Percentiles rank a stretch among this genome's conserved stretches.
These are phyloP conservation scores for Cebidichthys violaceus DNA, from an alignment of 2,113 vertebrate species.

Conservation along the genomic window DNA sequence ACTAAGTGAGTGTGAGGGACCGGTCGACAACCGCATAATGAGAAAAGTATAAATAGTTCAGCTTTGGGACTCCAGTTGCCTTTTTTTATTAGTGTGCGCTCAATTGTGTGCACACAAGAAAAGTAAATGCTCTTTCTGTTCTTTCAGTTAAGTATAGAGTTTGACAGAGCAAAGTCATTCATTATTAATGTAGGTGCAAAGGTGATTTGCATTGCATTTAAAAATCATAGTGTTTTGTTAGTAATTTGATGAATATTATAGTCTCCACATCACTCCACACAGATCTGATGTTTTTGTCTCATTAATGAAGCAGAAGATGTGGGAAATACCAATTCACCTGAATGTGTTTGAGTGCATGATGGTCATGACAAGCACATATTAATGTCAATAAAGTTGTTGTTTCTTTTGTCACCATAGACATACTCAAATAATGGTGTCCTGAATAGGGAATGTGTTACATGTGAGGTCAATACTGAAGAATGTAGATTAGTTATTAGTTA, in stretches of 20 bases:
- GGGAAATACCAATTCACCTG: too few species aligned
- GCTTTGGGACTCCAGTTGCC: neutral
- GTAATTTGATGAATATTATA: neutral
- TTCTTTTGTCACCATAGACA: too few species aligned
- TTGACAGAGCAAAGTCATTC: neutral
- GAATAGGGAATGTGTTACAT: neutral
- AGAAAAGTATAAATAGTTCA: neutral
- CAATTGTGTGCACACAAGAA: neutral
- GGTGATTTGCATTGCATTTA: neutral
- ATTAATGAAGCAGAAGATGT: neutral
- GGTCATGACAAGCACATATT: neutral
- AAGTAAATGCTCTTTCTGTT: neutral
- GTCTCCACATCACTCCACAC: neutral
- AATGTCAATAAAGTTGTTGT: too few species aligned
- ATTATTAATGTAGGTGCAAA: neutral
- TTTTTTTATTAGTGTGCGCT: neutral
- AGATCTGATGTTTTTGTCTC: neutral
- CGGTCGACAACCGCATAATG: neutral
- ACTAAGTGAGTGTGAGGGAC: neutral
- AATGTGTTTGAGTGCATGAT: neutral
- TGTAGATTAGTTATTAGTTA: neutral
- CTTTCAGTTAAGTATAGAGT: neutral
- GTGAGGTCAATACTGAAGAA: neutral
- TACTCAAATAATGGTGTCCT: too few species aligned
- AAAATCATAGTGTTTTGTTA: neutral